Conservation (phyloP, 2,888 invertebrate genomes). For the Agonopterix heracliana region DNA sequence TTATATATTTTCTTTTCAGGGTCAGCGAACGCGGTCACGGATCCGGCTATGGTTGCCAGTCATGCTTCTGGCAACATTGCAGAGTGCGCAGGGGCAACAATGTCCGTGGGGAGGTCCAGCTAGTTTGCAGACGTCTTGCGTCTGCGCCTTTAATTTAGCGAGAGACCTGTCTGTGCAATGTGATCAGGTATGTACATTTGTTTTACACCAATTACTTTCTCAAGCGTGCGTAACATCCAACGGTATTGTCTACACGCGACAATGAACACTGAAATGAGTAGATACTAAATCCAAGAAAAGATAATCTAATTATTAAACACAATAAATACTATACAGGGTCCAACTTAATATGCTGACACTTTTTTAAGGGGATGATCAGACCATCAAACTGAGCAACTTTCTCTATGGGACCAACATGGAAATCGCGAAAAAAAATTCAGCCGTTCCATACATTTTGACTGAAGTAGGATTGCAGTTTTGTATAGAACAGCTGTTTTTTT, state of each 20-base stretch:
- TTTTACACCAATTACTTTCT: no score
- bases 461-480: no score
- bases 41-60: constrained; percentile 35
- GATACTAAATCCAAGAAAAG: background rate
- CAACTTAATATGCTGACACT: no score
- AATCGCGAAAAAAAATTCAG: no score
- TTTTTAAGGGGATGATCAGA: no score
- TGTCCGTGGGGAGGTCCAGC: constrained; percentile 91
- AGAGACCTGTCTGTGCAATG: constrained; percentile 92
- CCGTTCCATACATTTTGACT: no score
- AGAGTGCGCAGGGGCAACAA: constrained; percentile 77
- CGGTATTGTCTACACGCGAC: background rate
- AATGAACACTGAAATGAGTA: no score
- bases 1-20: constrained; percentile 30
- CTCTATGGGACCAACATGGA: no score
- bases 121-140: constrained; percentile 86
- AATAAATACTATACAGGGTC: no score
- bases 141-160: constrained; percentile 91
- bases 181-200: constrained; percentile 78
- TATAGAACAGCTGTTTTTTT: no score
- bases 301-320: no score
- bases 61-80: constrained; percentile 29
- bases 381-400: no score
- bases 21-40: constrained; percentile 30
- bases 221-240: background rate